A percentile compares a stretch with the other conserved stretches of the same genome.
These are phyloP conservation scores for Therioaphis trifolii DNA, from an alignment of 2,888 invertebrate species.

Conservation along the genomic window DNA sequence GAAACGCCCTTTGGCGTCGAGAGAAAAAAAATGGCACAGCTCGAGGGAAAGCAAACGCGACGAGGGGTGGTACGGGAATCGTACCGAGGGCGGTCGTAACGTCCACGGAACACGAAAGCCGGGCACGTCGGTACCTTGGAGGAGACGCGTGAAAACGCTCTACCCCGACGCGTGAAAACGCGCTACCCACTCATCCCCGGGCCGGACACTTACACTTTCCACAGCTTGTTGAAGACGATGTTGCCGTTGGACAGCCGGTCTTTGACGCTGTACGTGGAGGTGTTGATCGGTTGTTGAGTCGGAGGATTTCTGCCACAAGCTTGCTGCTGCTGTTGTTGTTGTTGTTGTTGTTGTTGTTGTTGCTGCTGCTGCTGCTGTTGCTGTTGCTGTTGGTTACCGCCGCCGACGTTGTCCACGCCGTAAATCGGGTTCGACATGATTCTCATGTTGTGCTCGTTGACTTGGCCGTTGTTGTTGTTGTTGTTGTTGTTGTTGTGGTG, in stretches of 20 bases:
- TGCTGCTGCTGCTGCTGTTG: neutral
- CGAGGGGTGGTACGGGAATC: too few species aligned
- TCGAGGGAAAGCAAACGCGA: too few species aligned
- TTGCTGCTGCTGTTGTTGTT: neutral
- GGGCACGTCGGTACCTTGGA: too few species aligned
- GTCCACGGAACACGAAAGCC: too few species aligned
- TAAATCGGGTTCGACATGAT: slow-evolving; percentile 85
- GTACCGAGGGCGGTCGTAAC: too few species aligned
- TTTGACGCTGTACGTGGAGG: slow-evolving; percentile 51
- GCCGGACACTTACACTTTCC: slow-evolving; percentile 62
- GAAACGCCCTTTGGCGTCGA: too few species aligned
- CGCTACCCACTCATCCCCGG: too few species aligned
- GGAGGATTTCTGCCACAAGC: slow-evolving; percentile 30
- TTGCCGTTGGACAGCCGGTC: slow-evolving; percentile 51
- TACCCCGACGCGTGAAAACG: too few species aligned
- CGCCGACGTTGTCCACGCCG: slow-evolving; percentile 66
- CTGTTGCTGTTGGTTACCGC: slow-evolving; percentile 28
- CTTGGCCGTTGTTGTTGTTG: slow-evolving; percentile 67
- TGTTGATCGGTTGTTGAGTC: slow-evolving; percentile 13
- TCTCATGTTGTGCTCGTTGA: slow-evolving; percentile 74
- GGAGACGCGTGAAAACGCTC: too few species aligned
- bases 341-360: too few species aligned
- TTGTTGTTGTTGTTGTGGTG: slow-evolving; percentile 67
- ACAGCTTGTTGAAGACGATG: slow-evolving; percentile 51
- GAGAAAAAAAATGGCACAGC: too few species aligned